Conservation (phyloP, 2,113 vertebrate genomes). For the Crypturellus undulatus region DNA sequence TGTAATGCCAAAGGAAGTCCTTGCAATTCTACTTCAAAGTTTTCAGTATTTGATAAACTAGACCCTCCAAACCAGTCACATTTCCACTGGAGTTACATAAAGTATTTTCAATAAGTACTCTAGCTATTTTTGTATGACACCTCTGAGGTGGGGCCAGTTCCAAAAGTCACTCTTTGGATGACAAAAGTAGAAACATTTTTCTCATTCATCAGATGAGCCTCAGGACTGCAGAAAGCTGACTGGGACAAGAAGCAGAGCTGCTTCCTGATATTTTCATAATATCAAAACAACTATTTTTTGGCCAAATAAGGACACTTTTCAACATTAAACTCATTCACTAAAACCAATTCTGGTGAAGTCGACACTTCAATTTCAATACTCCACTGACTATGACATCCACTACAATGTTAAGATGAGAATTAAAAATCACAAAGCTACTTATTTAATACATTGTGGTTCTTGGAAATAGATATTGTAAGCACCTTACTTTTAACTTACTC, state of each 20-base stretch:
- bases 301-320: background rate
- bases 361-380: background rate
- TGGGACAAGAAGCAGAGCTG: background rate
- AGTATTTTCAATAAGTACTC: background rate
- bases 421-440: background rate
- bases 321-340: background rate
- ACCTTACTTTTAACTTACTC: background rate
- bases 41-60: slow-evolving; percentile 14
- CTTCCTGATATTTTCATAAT: background rate
- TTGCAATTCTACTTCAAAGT: background rate
- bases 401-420: background rate
- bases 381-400: background rate
- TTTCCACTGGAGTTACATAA: background rate
- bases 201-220: background rate
- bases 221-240: background rate
- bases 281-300: background rate
- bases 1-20: background rate
- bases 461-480: background rate
- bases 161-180: background rate
- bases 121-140: background rate
- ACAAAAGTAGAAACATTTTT: background rate
- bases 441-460: background rate
- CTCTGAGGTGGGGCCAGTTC: background rate
- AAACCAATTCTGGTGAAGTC: background rate
- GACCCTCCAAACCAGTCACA: background rate